A percentile compares a stretch with the other conserved stretches of the same genome.
Conservation (phyloP, 2,113 vertebrate species). For the Petromus typicus region DNA sequence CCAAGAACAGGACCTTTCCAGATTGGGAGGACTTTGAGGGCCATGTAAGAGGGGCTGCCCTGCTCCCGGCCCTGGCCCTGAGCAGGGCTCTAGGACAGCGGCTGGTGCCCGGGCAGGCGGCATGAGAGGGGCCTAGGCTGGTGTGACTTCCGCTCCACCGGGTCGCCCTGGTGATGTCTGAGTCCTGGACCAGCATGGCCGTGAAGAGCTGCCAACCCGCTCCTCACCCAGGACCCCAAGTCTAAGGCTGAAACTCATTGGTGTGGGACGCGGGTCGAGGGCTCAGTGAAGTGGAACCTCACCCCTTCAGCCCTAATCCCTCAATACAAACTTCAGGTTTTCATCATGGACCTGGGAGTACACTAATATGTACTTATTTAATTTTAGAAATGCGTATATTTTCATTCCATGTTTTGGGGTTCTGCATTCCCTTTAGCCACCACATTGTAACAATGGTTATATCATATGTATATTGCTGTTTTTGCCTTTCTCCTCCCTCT, state of each 20-base stretch:
- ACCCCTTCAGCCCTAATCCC: not conserved
- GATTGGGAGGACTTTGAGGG: not conserved
- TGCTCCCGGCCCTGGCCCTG: not conserved
- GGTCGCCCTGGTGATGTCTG: not conserved
- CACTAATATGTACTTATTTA: not conserved
- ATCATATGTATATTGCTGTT: not conserved
- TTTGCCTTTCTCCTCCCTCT: not conserved
- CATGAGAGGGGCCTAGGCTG: not conserved
- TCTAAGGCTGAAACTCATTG: conserved; percentile 1
- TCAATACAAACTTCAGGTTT: not conserved
- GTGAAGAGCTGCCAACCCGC: not conserved
- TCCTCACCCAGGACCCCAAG: not conserved
- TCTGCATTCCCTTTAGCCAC: not conserved
- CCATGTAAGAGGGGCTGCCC: rapidly evolving
- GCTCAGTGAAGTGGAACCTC: not conserved
- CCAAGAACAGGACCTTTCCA: not conserved
- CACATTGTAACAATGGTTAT: not conserved
- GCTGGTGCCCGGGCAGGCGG: not conserved
- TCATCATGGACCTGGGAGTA: not conserved
- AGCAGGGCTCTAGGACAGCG: not conserved
- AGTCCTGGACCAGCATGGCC: not conserved
- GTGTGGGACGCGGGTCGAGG: not conserved
- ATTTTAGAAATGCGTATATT: not conserved
- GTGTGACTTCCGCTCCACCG: not conserved
- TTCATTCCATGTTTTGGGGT: not conserved